These are phyloP conservation scores for Lagorchestes hirsutus DNA, from an alignment of 2,797 vertebrate genomes.

Conservation along the genomic window DNA sequence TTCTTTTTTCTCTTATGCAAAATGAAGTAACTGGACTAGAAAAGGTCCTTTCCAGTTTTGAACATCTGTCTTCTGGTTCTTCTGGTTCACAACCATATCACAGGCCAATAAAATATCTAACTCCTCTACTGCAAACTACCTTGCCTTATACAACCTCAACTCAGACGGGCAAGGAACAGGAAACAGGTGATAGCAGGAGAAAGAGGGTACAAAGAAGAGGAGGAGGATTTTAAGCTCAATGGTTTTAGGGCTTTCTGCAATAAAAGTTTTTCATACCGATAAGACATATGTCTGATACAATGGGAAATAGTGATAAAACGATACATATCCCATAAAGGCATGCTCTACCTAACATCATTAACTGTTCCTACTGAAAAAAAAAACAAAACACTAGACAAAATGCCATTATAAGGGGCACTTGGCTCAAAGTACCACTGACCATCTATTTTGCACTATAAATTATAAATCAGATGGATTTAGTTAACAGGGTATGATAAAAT, in stretches of 20 bases:
- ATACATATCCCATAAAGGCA: not conserved
- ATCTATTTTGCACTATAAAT: not conserved
- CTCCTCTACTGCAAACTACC: not conserved
- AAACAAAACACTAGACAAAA: not conserved
- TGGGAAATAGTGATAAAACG: not conserved
- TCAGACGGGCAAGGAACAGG: not conserved
- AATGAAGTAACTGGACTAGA: slow-evolving; percentile 19
- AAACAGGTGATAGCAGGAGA: not conserved
- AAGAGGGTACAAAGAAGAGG: not conserved
- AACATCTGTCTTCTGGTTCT: not conserved
- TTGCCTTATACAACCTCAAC: not conserved
- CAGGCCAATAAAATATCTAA: not conserved
- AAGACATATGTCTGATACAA: not conserved
- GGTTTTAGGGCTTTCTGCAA: not conserved
- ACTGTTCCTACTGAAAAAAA: not conserved
- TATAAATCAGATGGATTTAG: not conserved
- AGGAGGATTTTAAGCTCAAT: not conserved
- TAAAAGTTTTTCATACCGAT: not conserved
- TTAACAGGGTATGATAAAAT: not conserved
- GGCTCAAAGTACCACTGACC: not conserved
- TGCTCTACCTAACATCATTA: not conserved
- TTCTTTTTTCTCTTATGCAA: slow-evolving; percentile 41
- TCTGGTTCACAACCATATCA: not conserved
- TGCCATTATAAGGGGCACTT: not conserved
- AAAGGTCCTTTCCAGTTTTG: slow-evolving; percentile 26